Percentiles rank a stretch among this genome's conserved stretches.
phyloP scores from a whole-genome alignment of 2,113 vertebrate genomes.

The Mandrillus leucophaeus region DNA sequence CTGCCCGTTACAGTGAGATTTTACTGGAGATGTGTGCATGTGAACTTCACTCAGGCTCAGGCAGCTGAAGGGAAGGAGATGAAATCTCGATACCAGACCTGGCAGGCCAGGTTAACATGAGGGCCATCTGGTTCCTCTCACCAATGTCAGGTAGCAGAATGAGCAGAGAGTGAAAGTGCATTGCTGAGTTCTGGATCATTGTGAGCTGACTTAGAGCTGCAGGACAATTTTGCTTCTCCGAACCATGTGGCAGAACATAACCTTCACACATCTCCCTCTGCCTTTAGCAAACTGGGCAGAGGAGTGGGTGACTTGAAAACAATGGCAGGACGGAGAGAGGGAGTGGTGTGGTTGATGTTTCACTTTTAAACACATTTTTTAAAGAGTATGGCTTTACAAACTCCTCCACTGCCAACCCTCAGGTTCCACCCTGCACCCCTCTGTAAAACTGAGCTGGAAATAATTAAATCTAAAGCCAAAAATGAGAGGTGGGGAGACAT shows the following conservation, averaged over 20 bases:
- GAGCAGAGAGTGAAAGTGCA: background rate
- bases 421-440: background rate
- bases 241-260: accelerated
- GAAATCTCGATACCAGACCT: background rate
- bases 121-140: background rate
- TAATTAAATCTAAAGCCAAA: background rate
- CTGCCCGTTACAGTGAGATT: background rate
- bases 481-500: background rate
- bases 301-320: background rate
- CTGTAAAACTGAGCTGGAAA: background rate
- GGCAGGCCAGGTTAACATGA: background rate
- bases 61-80: background rate
- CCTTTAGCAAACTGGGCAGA: background rate
- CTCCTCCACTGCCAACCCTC: background rate
- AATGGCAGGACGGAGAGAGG: background rate
- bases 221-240: background rate
- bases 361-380: background rate
- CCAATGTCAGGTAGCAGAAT: background rate
- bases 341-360: background rate
- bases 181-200: background rate
- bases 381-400: background rate
- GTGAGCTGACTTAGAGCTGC: background rate
- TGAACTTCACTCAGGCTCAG: background rate
- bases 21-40: background rate
- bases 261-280: background rate